Evolutionary conservation across 2,113 vertebrate species (phyloP).

Genomic region (Paramisgurnus dabryanus): DNA sequence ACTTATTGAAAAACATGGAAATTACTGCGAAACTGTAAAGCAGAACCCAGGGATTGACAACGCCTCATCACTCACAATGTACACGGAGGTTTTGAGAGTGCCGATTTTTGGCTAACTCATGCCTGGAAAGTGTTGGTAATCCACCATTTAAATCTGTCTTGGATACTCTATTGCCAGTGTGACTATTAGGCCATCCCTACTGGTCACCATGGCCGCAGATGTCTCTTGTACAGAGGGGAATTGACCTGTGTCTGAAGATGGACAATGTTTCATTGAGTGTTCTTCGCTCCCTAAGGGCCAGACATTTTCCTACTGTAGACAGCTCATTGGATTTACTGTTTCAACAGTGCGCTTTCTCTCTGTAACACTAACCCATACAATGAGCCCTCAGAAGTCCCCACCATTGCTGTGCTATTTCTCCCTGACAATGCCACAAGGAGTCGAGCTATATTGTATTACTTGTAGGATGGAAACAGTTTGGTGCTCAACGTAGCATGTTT

Average conservation of each 20-base stretch:
- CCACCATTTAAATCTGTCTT: slow-evolving; percentile 33
- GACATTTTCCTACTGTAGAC: slow-evolving; percentile 56
- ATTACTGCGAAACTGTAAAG: slow-evolving; percentile 16
- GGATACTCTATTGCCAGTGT: slow-evolving; percentile 29
- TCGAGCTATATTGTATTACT: slow-evolving; percentile 48
- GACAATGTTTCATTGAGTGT: slow-evolving; percentile 61
- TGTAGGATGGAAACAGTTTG: slow-evolving; percentile 48
- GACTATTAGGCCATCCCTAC: slow-evolving; percentile 38
- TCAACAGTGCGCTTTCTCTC: slow-evolving; percentile 60
- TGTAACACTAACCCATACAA: slow-evolving; percentile 59
- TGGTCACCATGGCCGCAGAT: slow-evolving; percentile 47
- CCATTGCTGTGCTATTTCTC: slow-evolving; percentile 52
- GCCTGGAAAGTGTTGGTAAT: slow-evolving; percentile 40
- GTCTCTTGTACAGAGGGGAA: slow-evolving; percentile 47
- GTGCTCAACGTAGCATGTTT: slow-evolving; percentile 12
- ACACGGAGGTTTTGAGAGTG: slow-evolving; percentile 35
- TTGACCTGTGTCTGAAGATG: slow-evolving; percentile 57
- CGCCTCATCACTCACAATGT: slow-evolving; percentile 35
- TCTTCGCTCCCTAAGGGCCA: slow-evolving; percentile 53
- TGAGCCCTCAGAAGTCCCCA: slow-evolving; percentile 52
- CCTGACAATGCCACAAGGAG: slow-evolving; percentile 42
- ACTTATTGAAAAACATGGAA: slow-evolving; percentile 10
- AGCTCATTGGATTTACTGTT: slow-evolving; percentile 52
- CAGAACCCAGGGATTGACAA: slow-evolving; percentile 17
- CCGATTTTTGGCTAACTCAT: slow-evolving; percentile 25